Conservation (phyloP, 2,113 vertebrate species). For the Sardina pilchardus region DNA sequence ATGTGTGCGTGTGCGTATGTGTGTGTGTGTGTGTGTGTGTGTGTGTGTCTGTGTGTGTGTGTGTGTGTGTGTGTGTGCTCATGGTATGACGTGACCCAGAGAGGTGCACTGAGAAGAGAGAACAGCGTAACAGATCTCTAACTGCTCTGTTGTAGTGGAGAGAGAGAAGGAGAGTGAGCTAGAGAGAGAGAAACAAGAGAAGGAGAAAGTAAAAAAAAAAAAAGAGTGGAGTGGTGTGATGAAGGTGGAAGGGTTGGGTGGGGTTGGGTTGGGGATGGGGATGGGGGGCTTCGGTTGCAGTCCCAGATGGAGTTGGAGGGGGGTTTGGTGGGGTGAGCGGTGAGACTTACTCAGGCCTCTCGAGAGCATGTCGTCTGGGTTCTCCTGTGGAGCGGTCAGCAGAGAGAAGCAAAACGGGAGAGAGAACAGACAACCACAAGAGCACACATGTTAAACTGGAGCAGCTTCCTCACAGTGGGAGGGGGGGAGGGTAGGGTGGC, state of each 20-base stretch:
- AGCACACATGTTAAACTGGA: constrained; percentile 88
- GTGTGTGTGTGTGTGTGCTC: constrained; percentile 13
- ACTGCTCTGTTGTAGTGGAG: neutral
- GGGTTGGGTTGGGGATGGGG: neutral
- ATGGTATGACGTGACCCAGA: neutral
- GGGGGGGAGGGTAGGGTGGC: no score
- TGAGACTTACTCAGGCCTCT: constrained; percentile 96
- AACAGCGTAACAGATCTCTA: neutral
- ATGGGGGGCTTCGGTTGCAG: neutral
- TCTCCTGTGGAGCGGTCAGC: constrained; percentile 91
- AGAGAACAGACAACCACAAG: constrained; percentile 86
- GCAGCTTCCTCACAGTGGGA: constrained; percentile 47
- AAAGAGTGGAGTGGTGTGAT: neutral
- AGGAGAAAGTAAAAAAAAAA: neutral
- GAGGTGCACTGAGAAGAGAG: neutral
- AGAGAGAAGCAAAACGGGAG: constrained; percentile 82
- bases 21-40: constrained; percentile 12
- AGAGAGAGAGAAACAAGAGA: neutral
- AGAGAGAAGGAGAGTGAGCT: constrained; percentile 31
- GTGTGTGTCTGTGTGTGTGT: neutral
- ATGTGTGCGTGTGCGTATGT: neutral
- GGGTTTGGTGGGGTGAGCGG: neutral
- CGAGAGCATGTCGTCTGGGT: constrained; percentile 91
- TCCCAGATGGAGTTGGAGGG: neutral
- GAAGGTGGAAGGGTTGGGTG: neutral